A percentile compares a stretch with the other conserved stretches of the same genome.
Evolutionary conservation across 2,888 invertebrate genomes (phyloP).

Genomic region (Drosophila paramelanica): DNA sequence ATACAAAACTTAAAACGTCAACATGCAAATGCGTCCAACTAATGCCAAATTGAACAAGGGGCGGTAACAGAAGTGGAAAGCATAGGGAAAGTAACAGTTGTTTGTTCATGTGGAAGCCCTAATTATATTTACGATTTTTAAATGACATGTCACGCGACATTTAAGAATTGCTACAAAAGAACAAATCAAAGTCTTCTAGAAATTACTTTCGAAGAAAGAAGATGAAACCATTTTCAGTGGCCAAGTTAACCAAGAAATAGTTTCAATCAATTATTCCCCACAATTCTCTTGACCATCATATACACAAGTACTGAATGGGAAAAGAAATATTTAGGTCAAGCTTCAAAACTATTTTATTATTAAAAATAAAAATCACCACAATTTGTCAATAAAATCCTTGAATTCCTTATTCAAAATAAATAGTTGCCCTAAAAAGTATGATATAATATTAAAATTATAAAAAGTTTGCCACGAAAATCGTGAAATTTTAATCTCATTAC

Average conservation of each 20-base stretch:
- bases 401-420: background rate
- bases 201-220: too few relatives aligned
- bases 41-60: constrained; percentile 8
- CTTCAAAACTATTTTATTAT: too few relatives aligned
- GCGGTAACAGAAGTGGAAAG: background rate
- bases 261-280: too few relatives aligned
- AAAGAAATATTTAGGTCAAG: too few relatives aligned
- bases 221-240: too few relatives aligned
- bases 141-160: background rate
- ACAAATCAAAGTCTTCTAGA: too few relatives aligned
- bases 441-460: constrained; percentile 9
- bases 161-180: background rate
- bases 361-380: background rate
- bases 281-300: too few relatives aligned
- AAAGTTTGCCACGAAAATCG: background rate
- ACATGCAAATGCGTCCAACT: constrained; percentile 14
- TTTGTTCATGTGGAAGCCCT: background rate
- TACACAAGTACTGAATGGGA: too few relatives aligned
- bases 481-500: constrained; percentile 5
- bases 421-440: constrained; percentile 35
- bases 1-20: constrained; percentile 27
- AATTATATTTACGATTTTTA: constrained; percentile 2
- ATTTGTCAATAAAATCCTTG: constrained; percentile 4
- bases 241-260: too few relatives aligned
- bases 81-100: constrained; percentile 40